phyloP scores from a whole-genome alignment of 2,888 invertebrate species.

The Philopedon plagiatum region DNA sequence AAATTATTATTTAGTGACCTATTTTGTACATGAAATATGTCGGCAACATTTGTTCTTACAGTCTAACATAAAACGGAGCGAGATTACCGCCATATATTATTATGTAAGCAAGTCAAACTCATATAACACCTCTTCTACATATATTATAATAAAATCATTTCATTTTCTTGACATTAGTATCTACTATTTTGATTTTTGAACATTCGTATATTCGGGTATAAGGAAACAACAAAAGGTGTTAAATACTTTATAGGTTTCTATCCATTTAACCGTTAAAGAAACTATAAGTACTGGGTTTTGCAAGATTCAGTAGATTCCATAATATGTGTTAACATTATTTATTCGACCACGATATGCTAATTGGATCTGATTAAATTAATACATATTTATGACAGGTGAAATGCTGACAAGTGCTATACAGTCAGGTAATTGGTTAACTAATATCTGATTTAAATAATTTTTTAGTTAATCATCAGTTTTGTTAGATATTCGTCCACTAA shows the following conservation, averaged over 20 bases:
- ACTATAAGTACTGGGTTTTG: background rate
- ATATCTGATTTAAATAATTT: background rate
- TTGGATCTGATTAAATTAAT: conserved; percentile 10
- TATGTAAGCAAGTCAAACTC: too few relatives aligned
- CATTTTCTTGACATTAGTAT: too few relatives aligned
- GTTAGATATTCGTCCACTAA: too few relatives aligned
- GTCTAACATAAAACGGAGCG: too few relatives aligned
- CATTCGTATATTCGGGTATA: too few relatives aligned
- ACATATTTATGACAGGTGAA: conserved; percentile 8
- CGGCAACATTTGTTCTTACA: conserved; percentile 11
- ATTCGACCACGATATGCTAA: conserved; percentile 9
- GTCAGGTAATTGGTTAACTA: background rate
- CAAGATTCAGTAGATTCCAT: background rate
- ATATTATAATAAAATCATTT: too few relatives aligned
- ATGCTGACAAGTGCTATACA: background rate
- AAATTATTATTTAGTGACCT: conserved; percentile 30
- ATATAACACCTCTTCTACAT: too few relatives aligned
- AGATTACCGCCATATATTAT: too few relatives aligned
- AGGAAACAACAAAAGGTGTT: too few relatives aligned
- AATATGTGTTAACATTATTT: background rate
- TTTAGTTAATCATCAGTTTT: too few relatives aligned
- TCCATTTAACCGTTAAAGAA: conserved; percentile 5
- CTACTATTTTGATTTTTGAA: too few relatives aligned
- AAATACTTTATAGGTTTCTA: too few relatives aligned
- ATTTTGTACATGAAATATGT: conserved; percentile 20